These are phyloP conservation scores for Rhinophrynus dorsalis DNA, from an alignment of 2,797 vertebrate genomes.

Conservation along the genomic window DNA sequence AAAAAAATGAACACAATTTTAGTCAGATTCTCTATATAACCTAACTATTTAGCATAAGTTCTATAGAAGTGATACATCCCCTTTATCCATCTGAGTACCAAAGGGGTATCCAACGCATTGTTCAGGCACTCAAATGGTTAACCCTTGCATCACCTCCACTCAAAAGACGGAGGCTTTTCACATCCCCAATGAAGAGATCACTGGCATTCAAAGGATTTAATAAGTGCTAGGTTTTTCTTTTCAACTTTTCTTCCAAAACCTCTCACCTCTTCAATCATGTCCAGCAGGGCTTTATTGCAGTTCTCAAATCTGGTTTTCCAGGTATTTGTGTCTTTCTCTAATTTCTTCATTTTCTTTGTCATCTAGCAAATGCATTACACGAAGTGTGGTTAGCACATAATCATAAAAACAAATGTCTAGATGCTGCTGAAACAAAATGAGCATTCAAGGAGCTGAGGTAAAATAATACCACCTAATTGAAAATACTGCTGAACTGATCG, in stretches of 20 bases:
- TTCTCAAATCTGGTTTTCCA: conserved; percentile 95
- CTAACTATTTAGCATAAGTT: no score
- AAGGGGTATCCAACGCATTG: no score
- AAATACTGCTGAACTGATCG: conserved; percentile 4
- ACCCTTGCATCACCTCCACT: no score
- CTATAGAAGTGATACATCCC: no score
- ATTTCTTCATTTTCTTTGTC: conserved; percentile 92
- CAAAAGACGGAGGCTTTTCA: no score
- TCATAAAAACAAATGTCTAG: conserved; percentile 31
- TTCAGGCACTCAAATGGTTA: no score
- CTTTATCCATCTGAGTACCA: no score
- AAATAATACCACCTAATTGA: not conserved
- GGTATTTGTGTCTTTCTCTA: conserved; percentile 88
- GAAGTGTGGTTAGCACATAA: conserved; percentile 23
- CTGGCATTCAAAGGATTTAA: no score
- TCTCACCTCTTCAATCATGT: conserved; percentile 94
- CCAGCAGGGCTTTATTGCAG: conserved; percentile 90
- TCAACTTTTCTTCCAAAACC: not conserved
- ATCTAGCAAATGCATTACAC: conserved; percentile 72
- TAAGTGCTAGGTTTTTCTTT: no score
- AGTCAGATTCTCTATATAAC: no score
- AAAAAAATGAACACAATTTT: no score
- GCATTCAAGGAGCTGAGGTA: conserved; percentile 14
- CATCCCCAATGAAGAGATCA: no score
- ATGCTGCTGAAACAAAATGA: conserved; percentile 18